Evolutionary conservation across 2,113 vertebrate genomes (phyloP).

Genomic region (Odontesthes bonariensis): DNA sequence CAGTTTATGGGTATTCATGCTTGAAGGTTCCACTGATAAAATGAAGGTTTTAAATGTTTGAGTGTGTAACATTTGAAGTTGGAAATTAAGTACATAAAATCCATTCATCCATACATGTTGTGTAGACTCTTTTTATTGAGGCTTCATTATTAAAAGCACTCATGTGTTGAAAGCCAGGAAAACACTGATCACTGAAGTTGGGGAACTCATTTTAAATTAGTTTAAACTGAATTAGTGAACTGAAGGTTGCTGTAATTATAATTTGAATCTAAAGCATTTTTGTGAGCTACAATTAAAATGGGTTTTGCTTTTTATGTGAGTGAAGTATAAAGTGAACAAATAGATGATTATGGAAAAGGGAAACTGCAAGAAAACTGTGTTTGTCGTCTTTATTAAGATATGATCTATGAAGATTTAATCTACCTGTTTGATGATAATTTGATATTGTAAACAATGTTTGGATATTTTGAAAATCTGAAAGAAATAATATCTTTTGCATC

Average conservation of each 20-base stretch:
- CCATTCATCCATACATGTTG: not conserved
- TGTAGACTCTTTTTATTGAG: not conserved
- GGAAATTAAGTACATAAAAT: not conserved
- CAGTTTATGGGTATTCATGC: constrained; percentile 6
- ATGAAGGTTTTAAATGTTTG: constrained; percentile 21
- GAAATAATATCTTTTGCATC: constrained; percentile 16
- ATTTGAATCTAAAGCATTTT: constrained; percentile 2
- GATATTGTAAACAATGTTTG: too few relatives aligned
- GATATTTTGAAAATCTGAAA: constrained; percentile 7
- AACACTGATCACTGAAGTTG: not conserved
- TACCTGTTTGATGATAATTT: constrained; percentile 9
- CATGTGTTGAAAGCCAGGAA: not conserved
- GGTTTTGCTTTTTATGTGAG: not conserved
- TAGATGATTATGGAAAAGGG: not conserved
- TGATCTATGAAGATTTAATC: not conserved
- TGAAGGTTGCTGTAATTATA: constrained; percentile 10
- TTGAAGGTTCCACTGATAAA: constrained; percentile 15
- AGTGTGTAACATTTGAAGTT: not conserved
- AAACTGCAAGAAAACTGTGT: constrained; percentile 6
- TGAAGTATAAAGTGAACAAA: not conserved
- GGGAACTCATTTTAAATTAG: constrained; percentile 1
- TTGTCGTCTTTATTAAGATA: constrained; percentile 16
- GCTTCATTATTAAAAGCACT: not conserved
- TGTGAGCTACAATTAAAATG: constrained; percentile 6
- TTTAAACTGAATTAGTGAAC: constrained; percentile 20